phyloP scores from a whole-genome alignment of 2,888 invertebrate genomes.

The Meiosimyza decipiens region DNA sequence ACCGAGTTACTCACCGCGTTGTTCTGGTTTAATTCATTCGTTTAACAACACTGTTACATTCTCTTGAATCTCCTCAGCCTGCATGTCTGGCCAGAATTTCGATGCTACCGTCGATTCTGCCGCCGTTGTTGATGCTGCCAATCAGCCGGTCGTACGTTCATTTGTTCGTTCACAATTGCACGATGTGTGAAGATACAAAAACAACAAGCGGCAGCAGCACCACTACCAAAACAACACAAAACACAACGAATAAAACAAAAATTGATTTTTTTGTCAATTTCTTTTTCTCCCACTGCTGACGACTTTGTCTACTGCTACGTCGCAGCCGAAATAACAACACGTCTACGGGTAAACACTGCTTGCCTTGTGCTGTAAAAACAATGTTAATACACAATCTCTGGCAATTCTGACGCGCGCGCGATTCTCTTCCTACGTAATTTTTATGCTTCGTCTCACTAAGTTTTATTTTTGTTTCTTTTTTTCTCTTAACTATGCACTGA shows the following conservation, averaged over 20 bases:
- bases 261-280: constrained; percentile 34
- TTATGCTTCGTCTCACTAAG: constrained; percentile 2
- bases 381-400: neutral
- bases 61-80: constrained; percentile 37
- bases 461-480: constrained; percentile 18
- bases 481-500: constrained; percentile 21
- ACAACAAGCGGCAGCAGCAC: constrained; percentile 2
- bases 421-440: constrained; percentile 32
- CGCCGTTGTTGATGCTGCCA: neutral
- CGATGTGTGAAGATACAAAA: constrained; percentile 30
- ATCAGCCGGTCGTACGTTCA: neutral
- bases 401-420: constrained; percentile 4
- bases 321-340: constrained; percentile 7
- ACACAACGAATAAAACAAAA: constrained; percentile 9
- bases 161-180: constrained; percentile 25
- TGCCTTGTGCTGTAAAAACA: neutral
- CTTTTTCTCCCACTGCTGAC: constrained; percentile 16
- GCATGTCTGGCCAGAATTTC: constrained; percentile 40
- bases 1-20: neutral
- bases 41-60: constrained; percentile 24
- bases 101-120: constrained; percentile 1
- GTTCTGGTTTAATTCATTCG: too few species aligned
- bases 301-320: neutral
- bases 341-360: neutral
- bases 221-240: neutral